Conservation (phyloP, 2,113 vertebrate species). For the Thunnus thynnus region DNA sequence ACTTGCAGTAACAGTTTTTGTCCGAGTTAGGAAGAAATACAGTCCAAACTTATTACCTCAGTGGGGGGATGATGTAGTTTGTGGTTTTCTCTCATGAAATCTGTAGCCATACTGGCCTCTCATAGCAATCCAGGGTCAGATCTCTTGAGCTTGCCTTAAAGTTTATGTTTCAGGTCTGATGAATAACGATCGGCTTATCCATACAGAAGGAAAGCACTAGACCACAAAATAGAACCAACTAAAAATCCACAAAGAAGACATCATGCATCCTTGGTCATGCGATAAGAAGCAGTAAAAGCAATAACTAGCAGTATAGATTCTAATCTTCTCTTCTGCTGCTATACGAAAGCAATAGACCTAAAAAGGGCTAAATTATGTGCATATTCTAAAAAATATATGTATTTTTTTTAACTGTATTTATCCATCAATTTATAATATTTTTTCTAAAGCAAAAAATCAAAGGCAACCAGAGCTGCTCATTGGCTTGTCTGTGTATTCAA, state of each 20-base stretch:
- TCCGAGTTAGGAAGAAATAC: constrained; percentile 1
- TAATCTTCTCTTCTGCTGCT: constrained; percentile 55
- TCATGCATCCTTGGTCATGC: constrained; percentile 67
- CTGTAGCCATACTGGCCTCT: constrained; percentile 45
- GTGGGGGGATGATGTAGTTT: constrained; percentile 45
- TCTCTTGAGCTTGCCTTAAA: constrained; percentile 66
- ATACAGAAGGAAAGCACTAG: constrained; percentile 62
- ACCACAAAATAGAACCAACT: constrained; percentile 75
- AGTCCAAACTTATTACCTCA: neutral
- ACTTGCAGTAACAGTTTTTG: neutral
- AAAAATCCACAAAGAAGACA: constrained; percentile 73
- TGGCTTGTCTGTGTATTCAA: constrained; percentile 1
- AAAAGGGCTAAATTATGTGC: constrained; percentile 8
- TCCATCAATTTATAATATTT: constrained; percentile 3
- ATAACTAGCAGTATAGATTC: constrained; percentile 59
- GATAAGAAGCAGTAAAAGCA: constrained; percentile 69
- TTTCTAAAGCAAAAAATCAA: neutral
- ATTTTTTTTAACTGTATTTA: neutral
- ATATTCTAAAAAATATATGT: neutral
- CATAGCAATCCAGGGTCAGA: constrained; percentile 64
- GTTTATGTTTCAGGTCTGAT: constrained; percentile 77
- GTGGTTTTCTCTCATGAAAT: constrained; percentile 57
- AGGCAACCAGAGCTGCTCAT: neutral
- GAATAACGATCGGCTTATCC: constrained; percentile 79
- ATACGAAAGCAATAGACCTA: constrained; percentile 36